Conservation (phyloP, 2,888 invertebrate species). For the Diaperis boleti region DNA sequence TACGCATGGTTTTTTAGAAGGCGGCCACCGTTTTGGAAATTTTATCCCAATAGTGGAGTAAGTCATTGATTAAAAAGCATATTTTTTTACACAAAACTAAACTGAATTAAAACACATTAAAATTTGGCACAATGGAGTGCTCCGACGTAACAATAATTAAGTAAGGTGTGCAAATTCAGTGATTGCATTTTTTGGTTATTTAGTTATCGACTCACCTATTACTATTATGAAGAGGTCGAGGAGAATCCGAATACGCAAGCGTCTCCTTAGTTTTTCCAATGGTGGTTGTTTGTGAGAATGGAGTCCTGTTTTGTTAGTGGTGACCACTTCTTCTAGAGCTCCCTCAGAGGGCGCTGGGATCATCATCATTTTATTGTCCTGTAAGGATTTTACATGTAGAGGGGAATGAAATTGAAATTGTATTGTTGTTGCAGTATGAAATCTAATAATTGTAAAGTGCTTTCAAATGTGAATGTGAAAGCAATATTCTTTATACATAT, state of each 20-base stretch:
- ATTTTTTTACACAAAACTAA: too few relatives aligned
- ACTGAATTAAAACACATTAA: too few relatives aligned
- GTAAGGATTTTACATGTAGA: too few relatives aligned
- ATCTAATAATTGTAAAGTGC: too few relatives aligned
- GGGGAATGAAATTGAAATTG: too few relatives aligned
- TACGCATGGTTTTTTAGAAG: conserved; percentile 39
- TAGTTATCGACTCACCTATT: conserved; percentile 34
- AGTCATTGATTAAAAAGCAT: too few relatives aligned
- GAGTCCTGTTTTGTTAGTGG: conserved; percentile 14
- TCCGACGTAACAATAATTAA: not conserved
- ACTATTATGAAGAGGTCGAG: conserved; percentile 30
- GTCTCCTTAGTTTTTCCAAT: conserved; percentile 17
- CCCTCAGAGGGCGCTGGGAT: conserved; percentile 55
- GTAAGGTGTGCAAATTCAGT: not conserved
- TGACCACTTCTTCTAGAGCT: conserved; percentile 14
- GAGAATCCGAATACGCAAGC: conserved; percentile 28
- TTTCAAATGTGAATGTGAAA: too few relatives aligned
- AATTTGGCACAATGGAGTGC: too few relatives aligned
- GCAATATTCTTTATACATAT: too few relatives aligned
- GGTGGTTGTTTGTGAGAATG: conserved; percentile 26
- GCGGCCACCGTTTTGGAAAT: conserved; percentile 25
- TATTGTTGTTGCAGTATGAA: too few relatives aligned
- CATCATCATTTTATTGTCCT: conserved; percentile 63
- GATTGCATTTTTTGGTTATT: conserved; percentile 1
- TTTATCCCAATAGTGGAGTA: too few relatives aligned